Evolutionary conservation across 1,140 invertebrate genomes (phyloP).

Genomic region (Yoshiicerus persimilis): DNA sequence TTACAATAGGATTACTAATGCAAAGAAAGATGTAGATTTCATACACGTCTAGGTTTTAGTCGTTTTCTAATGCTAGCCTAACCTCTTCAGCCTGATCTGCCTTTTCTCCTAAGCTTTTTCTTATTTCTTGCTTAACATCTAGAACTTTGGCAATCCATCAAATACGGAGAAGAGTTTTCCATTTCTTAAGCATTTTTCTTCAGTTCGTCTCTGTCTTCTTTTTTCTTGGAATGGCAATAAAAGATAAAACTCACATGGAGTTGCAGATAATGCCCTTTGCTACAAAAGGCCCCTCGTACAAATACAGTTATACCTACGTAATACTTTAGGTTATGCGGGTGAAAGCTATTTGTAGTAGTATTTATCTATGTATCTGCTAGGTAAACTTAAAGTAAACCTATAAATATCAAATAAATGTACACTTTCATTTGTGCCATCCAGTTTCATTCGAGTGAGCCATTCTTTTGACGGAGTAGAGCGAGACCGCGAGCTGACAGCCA

Average conservation of each 20-base stretch:
- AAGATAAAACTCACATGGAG: not conserved
- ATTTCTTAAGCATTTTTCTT: constrained; percentile 3
- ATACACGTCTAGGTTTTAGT: not conserved
- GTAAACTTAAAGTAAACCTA: not conserved
- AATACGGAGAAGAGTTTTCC: not conserved
- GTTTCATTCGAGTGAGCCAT: not conserved
- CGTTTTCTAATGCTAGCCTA: not conserved
- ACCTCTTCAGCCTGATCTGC: not conserved
- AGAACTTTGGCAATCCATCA: constrained; percentile 15
- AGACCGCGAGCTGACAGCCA: not conserved
- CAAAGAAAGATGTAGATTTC: not conserved
- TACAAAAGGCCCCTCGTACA: no score
- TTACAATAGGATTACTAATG: not conserved
- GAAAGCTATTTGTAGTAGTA: not conserved
- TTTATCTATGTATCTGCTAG: not conserved
- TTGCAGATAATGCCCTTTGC: not conserved
- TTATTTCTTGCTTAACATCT: not conserved
- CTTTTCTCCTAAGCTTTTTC: not conserved
- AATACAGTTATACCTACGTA: no score
- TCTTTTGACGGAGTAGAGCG: not conserved
- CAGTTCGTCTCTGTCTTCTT: not conserved
- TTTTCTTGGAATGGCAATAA: not conserved
- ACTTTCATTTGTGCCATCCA: not conserved
- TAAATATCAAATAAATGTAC: not conserved
- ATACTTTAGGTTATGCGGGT: no score